Percentiles rank a stretch among this genome's conserved stretches.
phyloP scores from a whole-genome alignment of 2,113 vertebrate species.

The Saguinus imperator region DNA sequence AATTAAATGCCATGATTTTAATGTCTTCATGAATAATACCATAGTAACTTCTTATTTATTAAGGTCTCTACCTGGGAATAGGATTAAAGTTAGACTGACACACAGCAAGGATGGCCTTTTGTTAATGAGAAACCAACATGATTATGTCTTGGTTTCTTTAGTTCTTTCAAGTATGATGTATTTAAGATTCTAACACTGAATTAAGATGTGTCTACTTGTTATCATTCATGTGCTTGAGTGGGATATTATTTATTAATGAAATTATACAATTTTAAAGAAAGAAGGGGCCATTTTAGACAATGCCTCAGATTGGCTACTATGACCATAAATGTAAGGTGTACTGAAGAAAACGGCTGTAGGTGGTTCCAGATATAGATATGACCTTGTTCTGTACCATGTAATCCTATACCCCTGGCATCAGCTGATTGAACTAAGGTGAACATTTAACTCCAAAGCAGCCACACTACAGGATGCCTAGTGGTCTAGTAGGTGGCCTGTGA shows the following conservation, averaged over 20 bases:
- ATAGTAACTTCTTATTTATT: slow-evolving; percentile 23
- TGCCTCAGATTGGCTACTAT: background rate
- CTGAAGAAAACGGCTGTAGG: background rate
- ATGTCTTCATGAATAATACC: slow-evolving; percentile 7
- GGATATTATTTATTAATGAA: slow-evolving; percentile 40
- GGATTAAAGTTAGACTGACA: background rate
- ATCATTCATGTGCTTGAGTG: background rate
- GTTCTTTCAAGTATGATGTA: slow-evolving; percentile 19
- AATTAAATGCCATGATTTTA: background rate
- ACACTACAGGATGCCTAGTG: background rate
- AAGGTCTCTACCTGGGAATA: background rate
- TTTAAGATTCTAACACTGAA: slow-evolving; percentile 4
- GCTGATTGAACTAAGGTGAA: background rate
- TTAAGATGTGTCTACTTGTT: background rate
- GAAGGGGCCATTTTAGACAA: background rate
- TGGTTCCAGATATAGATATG: slow-evolving; percentile 28
- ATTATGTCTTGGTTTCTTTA: background rate
- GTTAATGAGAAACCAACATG: slow-evolving; percentile 6
- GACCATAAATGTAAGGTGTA: background rate
- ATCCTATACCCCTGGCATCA: background rate
- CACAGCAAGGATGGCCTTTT: background rate
- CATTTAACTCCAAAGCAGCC: slow-evolving; percentile 25
- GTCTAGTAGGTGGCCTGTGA: background rate
- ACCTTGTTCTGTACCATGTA: slow-evolving; percentile 12
- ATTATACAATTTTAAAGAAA: slow-evolving; percentile 2